Evolutionary conservation across 2,797 vertebrate genomes (phyloP), one percentile per base, ranked within the genome.

Genomic region (Lepilemur septentrionalis): DNA sequence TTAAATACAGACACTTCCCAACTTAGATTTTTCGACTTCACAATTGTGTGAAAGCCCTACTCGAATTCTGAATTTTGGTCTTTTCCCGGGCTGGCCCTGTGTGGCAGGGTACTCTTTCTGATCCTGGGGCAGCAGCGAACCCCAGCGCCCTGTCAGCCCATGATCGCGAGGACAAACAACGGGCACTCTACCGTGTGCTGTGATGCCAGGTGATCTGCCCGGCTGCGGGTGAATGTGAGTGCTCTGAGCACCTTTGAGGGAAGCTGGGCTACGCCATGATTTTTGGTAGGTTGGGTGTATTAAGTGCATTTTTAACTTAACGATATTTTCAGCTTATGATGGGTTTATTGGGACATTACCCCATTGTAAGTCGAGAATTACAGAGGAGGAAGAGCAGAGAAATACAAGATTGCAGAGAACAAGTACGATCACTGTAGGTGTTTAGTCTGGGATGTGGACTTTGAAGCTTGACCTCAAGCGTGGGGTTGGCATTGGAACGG

Each of bases 381-480:
- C 48, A 73, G 50, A 25, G 41, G 59, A 59, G 89, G 52, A 61
- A 92, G 17, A 7, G 28, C 32, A 72, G 22, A 14, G 35, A 59
- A 38, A 41, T 57, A 9, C 69, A 48, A 59, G 87, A 41, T 75
- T 70, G 38, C 32, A 75, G 35, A 87, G 57, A 75, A 22, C 7
- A 20, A 14, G 22, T 69, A 32, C 55, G 57, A 46, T 43, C 59
- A 17, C 35, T 14, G 5, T 14, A 22, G 69, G 20, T 10, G 6
- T 17, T 41, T 65, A 57, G 46, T 43, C 25, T 76, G 20, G 50
- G 92, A 70, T 41, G 12, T 30, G 9, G 57, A 48, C 70, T 89
- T 94, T 55, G 41, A 94, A 88, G 91, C 55, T 57, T 87, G 67
- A 75, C 50, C 25, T n/a, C 52, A 48, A 69, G 20, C 25, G 43